Evolutionary conservation across 2,113 vertebrate species (phyloP), one percentile per base, ranked within the genome.

Genomic region (Mola mola): DNA sequence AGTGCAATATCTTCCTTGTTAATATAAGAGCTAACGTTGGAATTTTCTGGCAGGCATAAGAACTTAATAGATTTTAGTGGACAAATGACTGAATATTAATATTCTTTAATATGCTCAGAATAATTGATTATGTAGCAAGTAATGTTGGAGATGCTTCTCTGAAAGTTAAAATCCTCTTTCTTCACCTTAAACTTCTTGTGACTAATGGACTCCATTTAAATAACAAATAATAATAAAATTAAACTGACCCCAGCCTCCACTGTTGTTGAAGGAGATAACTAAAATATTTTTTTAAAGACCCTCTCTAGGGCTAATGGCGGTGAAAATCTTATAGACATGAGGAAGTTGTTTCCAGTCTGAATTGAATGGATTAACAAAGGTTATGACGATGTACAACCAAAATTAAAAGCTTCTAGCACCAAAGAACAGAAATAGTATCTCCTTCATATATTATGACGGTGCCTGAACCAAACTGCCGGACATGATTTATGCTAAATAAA

Each of bases 401-500:
- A 33, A 38, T 43, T 4, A 13, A 20, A 59, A 8, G 9, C 17
- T 3, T 2, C 19, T 19, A 34, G 28, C 15, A 7, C 24, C 20
- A 19, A 34, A 22, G 28, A 26, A 13, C 40, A 21, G 17, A 10
- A 36, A 41, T 5, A 42, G 15, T 42, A 64, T n/a, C n/a, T n/a
- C n/a, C n/a, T n/a, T n/a, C n/a, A n/a, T n/a, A n/a, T n/a, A n/a
- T n/a, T 3, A 16, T 43, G 15, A 34, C 21, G 40, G 25, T 13
- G 16, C 5, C 1, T 46, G 24, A 33, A 31, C 16, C 28, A 31
- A 31, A 44, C 2, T 36, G 40, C 55, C 10, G 29, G 16, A 36
- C 28, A n/a, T n/a, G n/a, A n/a, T n/a, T 44, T 44, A 43, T 19
- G 29, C 41, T 43, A 50, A 56, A 58, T 11, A 29, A 25, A 22